Evolutionary conservation across 2,888 invertebrate genomes (phyloP).

Genomic region (Bellardia bayeri): DNA sequence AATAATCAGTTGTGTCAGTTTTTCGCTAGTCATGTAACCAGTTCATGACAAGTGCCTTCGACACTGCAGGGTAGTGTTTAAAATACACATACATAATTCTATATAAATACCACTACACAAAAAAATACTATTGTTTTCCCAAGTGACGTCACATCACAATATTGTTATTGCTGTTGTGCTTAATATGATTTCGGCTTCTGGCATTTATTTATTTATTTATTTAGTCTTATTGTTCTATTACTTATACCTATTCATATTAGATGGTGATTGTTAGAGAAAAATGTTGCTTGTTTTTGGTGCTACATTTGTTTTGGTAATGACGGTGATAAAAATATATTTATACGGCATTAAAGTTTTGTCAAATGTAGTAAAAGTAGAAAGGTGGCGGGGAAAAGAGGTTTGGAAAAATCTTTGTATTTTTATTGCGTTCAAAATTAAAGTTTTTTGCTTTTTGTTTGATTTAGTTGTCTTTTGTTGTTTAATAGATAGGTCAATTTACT

Average conservation of each 20-base stretch:
- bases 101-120: neutral
- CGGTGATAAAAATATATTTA: conserved; percentile 1
- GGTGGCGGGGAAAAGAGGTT: neutral
- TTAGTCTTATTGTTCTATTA: neutral
- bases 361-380: conserved; percentile 20
- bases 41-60: too few relatives aligned
- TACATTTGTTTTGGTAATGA: conserved; percentile 12
- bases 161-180: conserved; percentile 9
- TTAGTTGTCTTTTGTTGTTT: conserved; percentile 29
- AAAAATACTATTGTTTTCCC: conserved; percentile 39
- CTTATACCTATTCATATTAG: neutral
- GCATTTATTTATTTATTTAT: conserved; percentile 30
- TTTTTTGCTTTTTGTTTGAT: conserved; percentile 10
- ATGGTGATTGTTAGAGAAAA: neutral
- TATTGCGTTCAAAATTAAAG: conserved; percentile 14
- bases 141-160: conserved; percentile 65
- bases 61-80: neutral
- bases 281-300: conserved; percentile 29
- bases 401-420: conserved; percentile 5
- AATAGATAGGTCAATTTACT: neutral
- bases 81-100: neutral
- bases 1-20: too few relatives aligned
- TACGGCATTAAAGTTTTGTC: conserved; percentile 38
- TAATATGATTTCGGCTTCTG: conserved; percentile 38
- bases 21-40: too few relatives aligned